Conservation (phyloP, 1,140 invertebrate species). For the Trachelipus rathkii region DNA sequence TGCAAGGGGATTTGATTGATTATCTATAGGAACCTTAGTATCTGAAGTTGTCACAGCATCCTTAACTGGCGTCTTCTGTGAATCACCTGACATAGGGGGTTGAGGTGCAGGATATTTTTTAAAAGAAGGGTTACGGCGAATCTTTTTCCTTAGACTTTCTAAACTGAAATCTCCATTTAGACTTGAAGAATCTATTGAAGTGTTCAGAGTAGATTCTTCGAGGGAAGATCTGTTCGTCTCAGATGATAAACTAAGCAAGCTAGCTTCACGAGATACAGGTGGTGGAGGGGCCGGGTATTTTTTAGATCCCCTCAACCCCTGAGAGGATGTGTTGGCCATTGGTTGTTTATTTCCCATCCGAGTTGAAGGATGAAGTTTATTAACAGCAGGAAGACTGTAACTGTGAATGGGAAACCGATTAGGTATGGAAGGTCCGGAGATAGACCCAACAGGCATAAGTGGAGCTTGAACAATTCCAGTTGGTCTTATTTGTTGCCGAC, state of each 20-base stretch:
- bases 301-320: background rate
- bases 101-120: constrained; percentile 37
- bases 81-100: constrained; percentile 18
- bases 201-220: background rate
- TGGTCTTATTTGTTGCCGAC: background rate
- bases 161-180: background rate
- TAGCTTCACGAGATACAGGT: constrained; percentile 7
- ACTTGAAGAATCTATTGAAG: background rate
- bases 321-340: background rate
- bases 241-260: background rate
- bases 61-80: no score
- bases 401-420: constrained; percentile 31
- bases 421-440: background rate
- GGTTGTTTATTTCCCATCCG: constrained; percentile 28
- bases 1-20: no score
- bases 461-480: background rate
- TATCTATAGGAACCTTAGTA: no score
- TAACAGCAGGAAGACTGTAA: constrained; percentile 33
- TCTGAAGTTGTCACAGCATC: no score
- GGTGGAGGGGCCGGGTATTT: constrained; percentile 27
- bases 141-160: constrained; percentile 13
- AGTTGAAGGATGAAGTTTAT: constrained; percentile 13
- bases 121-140: constrained; percentile 31
- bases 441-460: background rate
- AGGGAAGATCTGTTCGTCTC: background rate